Percentiles rank a stretch among this genome's conserved stretches.
Conservation (phyloP, 2,888 invertebrate species). For the Tetropium fuscum region DNA sequence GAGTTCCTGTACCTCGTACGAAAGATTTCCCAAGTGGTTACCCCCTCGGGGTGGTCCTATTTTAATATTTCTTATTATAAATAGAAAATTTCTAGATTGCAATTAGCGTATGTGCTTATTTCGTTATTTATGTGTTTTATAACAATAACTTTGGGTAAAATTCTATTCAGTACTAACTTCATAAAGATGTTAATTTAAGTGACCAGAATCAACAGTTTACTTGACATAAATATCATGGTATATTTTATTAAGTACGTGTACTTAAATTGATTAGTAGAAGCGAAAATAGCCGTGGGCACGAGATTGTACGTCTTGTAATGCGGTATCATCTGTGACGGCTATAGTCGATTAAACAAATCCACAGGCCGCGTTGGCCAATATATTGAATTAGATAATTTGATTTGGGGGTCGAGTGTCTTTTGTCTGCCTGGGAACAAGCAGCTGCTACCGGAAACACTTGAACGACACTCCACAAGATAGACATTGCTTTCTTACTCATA, state of each 20-base stretch:
- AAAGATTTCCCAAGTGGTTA: too few relatives aligned
- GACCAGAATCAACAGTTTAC: constrained; percentile 6
- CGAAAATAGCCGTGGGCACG: constrained; percentile 23
- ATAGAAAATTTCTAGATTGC: too few relatives aligned
- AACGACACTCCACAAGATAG: constrained; percentile 33
- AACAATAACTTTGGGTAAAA: too few relatives aligned
- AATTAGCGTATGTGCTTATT: too few relatives aligned
- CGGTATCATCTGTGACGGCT: constrained; percentile 29
- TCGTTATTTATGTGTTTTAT: too few relatives aligned
- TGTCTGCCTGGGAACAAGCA: constrained; percentile 65
- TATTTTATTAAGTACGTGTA: constrained; percentile 22
- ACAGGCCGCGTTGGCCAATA: constrained; percentile 61
- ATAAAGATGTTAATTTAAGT: constrained; percentile 2
- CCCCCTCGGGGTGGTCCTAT: too few relatives aligned
- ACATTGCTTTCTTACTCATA: constrained; percentile 24
- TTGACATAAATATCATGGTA: constrained; percentile 13
- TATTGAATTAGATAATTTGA: constrained; percentile 67
- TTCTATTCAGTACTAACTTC: too few relatives aligned
- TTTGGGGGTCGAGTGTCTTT: constrained; percentile 66
- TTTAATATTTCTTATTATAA: too few relatives aligned
- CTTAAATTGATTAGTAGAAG: constrained; percentile 28
- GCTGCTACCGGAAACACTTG: constrained; percentile 65
- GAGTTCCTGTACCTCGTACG: too few relatives aligned
- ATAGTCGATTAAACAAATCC: constrained; percentile 56
- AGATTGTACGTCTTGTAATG: constrained; percentile 23